Conservation (phyloP, 2,113 vertebrate species). For the Rhea pennata region DNA sequence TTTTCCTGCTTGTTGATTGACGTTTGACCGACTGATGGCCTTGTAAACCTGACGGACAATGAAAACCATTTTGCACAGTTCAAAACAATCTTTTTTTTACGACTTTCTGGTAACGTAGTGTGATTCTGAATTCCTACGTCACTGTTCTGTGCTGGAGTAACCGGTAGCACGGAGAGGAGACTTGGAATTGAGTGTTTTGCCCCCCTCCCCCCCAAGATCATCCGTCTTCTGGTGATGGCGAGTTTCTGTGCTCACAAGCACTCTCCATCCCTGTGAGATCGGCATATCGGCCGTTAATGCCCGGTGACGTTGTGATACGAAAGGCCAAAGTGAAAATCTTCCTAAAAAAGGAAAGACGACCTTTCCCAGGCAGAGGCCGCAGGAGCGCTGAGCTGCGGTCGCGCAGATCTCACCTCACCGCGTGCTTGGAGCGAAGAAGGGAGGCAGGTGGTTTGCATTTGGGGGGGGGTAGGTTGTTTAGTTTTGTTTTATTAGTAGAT, state of each 20-base stretch:
- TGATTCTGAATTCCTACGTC: not conserved
- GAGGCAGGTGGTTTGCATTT: no score
- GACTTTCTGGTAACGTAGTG: not conserved
- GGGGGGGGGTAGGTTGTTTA: not conserved
- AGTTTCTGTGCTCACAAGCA: not conserved
- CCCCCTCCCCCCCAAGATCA: not conserved
- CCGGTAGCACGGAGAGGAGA: not conserved
- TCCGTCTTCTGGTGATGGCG: not conserved
- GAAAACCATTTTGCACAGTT: not conserved
- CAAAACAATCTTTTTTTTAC: rapidly evolving
- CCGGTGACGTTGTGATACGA: not conserved
- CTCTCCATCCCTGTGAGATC: not conserved
- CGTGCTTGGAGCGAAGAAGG: not conserved
- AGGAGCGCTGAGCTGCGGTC: not conserved
- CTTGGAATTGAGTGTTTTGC: not conserved
- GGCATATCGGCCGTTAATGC: not conserved
- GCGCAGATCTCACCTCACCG: not conserved
- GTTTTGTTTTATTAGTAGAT: not conserved
- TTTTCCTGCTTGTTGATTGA: rapidly evolving
- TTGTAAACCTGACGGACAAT: not conserved
- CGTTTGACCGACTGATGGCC: not conserved
- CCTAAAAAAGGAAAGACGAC: not conserved
- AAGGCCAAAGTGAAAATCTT: not conserved
- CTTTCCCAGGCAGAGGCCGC: not conserved
- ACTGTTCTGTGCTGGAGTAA: not conserved